Base-by-base conservation (phyloP, 1,140 invertebrate species). In the Drosophila lacertosa region DNA sequence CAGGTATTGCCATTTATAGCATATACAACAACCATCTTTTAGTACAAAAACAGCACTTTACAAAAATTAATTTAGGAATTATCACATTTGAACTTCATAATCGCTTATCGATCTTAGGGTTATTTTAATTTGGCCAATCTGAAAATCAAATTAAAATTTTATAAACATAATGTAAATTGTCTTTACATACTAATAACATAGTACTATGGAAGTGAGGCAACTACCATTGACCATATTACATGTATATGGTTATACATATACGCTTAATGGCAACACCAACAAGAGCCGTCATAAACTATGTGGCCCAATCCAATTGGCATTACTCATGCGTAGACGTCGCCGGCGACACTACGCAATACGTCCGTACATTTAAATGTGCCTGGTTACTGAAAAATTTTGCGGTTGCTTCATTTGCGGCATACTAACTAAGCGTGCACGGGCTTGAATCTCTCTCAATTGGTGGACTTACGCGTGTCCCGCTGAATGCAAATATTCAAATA, bases 281-380 rank as follows among this genome's bases (percentile, higher is more conserved):
- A 9, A 24, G 4, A 55, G 63, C 63, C 53, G 60, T 53, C 69
- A 33, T 65, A 58, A 58, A 39, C 45, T 51, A 55, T 33, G 15
- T 62, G 51, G 62, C 57, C 74, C 22, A 29, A 26, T 45, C 37
- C 53, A 62, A 69, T 88, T 86, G 66, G 64, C 82, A 86, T 86
- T 88, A 77, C 74, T 74, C 82, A 77, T 86, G 81, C 82, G 82
- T 86, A 74, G 45, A 50, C 39, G 26, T 58, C 51, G 42, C 29
- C 68, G 68, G 53, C 62, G 60, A 67, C 54, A 54, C 82, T 84
- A 86, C 81, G 81, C 72, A 86, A 81, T 57, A 80, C 77, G 35
- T 66, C 35, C 58, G 45, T 77, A 66, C 77, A 86, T 84, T 63
- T 70, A 63, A 84, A 80, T 73, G n/a, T n/a, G 66, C n/a, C 50